These are phyloP conservation scores for Bombus difficillimus DNA, from an alignment of 1,140 invertebrate species.

Conservation along the genomic window DNA sequence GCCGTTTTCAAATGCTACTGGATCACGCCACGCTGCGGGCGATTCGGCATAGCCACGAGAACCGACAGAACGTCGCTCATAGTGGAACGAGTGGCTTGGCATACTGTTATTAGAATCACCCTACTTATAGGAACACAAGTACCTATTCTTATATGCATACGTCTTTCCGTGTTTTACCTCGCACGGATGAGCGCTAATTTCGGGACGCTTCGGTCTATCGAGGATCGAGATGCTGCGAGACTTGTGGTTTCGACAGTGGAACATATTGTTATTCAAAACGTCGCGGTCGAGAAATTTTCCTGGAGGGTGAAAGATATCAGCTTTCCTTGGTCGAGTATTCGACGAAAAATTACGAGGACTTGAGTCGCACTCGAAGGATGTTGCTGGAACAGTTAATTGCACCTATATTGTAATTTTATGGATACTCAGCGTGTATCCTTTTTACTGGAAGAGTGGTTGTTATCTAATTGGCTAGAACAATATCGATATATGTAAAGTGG, in stretches of 20 bases:
- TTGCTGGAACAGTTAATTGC: neutral
- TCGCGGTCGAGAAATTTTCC: neutral
- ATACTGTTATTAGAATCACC: constrained; percentile 60
- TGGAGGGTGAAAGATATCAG: neutral
- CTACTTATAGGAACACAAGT: constrained; percentile 2
- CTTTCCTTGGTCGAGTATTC: neutral
- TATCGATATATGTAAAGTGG: no score
- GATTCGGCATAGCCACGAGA: constrained; percentile 11
- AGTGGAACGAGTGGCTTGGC: constrained; percentile 25
- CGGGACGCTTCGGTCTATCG: neutral
- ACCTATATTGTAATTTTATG: neutral
- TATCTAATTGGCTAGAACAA: neutral
- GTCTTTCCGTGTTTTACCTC: constrained; percentile 57
- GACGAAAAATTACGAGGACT: neutral
- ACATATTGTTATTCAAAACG: neutral
- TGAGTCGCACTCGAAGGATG: no score
- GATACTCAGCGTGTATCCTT: neutral
- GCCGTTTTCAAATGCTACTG: constrained; percentile 57
- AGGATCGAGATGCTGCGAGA: constrained; percentile 16
- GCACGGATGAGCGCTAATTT: constrained; percentile 29
- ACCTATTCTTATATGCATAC: neutral
- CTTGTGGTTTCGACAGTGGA: neutral
- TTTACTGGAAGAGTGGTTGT: neutral
- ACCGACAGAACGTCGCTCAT: constrained; percentile 40
- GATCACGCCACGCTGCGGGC: constrained; percentile 57